A percentile compares a stretch with the other conserved stretches of the same genome.
phyloP scores from a whole-genome alignment of 2,797 vertebrate genomes.

The Carduelis carduelis region DNA sequence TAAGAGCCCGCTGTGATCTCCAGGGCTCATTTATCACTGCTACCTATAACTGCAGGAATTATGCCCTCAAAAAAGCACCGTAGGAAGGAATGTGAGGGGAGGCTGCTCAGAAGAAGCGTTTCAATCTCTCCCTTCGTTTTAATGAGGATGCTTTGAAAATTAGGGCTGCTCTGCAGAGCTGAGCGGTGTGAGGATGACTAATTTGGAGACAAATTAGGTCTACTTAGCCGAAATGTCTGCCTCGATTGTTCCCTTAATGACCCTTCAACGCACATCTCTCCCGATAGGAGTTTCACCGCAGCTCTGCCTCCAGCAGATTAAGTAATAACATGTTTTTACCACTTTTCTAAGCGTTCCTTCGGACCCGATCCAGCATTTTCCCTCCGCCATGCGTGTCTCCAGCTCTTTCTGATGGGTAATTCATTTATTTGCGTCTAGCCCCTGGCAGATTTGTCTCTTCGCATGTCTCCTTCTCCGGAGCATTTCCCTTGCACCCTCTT shows the following conservation, averaged over 20 bases:
- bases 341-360: not conserved
- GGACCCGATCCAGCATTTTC: not conserved
- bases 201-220: conserved; percentile 23
- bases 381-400: not conserved
- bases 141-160: not conserved
- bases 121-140: not conserved
- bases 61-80: not conserved
- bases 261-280: not conserved
- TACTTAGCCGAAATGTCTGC: not conserved
- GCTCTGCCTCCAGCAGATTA: not conserved
- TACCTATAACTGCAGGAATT: not conserved
- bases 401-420: not conserved
- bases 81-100: not conserved
- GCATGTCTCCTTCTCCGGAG: not conserved
- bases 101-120: not conserved
- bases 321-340: not conserved
- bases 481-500: not conserved
- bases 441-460: not conserved
- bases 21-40: not conserved
- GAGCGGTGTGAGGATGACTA: not conserved
- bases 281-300: not conserved
- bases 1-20: not conserved
- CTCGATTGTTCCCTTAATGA: not conserved
- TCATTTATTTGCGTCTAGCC: not conserved
- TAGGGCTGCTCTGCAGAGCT: not conserved